Evolutionary conservation across 2,888 invertebrate genomes (phyloP), one percentile per base, ranked within the genome.

Genomic region (Adelognathus sp.): DNA sequence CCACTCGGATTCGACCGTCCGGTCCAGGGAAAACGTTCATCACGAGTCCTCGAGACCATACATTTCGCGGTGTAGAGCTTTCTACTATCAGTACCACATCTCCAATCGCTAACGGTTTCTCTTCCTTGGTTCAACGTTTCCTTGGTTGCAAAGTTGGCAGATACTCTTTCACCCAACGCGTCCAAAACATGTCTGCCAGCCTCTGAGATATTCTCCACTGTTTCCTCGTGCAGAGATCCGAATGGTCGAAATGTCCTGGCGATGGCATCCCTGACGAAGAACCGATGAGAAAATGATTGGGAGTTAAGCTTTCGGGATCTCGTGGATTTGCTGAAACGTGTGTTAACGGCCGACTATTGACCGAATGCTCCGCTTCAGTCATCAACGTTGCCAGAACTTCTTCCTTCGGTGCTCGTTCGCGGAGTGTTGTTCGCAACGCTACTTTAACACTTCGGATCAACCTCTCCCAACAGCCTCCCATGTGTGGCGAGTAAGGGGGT

Each of bases 251-350:
- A 27, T 7, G 3, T 3, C 71, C 78, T 0, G 70, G 64, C 0
- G 36, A 3, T 1, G 71, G n/a, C 2, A 3, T 50, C 2, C 81
- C 83, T 0, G 82, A 81, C 0, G 83, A 82, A 0, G 74, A 3
- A 0, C 82, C 81, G 4, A 81, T 64, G 3, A 83, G 64, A 21
- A 80, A 77, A 39, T 82, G 80, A 29, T 82, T 81, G 0, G 80
- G 80, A 0, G 81, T 82, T 4, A 81, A 16, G 0, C 77, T 58
- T 33, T 83, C 80, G 1, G 18, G 4, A 5, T 87, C 85, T 3
- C 80, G 73, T 0, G 76, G 76, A 14, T 86, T 85, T 4, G 83
- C 77, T 0, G 85, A 83, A 0, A 87, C 87, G 66, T 86, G 82
- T 0, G 79, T 84, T 4, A 88, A 60, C 16, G 83, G 82, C 24